Evolutionary conservation across 1,140 invertebrate genomes (phyloP).

Genomic region (Drosophila seguyi): DNA sequence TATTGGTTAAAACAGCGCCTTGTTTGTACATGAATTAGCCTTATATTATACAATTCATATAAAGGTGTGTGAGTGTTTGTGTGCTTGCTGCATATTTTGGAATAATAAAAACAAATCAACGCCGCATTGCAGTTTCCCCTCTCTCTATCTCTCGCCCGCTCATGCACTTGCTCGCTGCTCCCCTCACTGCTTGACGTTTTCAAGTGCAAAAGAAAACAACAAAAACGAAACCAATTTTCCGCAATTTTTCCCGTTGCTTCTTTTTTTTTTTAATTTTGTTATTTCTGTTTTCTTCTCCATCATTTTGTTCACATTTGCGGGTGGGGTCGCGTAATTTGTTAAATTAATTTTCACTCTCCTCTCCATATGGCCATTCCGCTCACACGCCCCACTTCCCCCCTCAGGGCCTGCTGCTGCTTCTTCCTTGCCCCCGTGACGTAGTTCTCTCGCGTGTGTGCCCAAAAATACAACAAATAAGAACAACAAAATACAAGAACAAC

Average conservation of each 20-base stretch:
- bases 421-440: slow-evolving; percentile 37
- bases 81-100: slow-evolving; percentile 39
- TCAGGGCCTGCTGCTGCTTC: slow-evolving; percentile 7
- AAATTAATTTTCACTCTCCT: slow-evolving; percentile 74
- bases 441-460: slow-evolving; percentile 42
- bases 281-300: slow-evolving; percentile 5
- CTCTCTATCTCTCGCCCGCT: background rate
- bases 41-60: slow-evolving; percentile 37
- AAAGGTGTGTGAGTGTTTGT: slow-evolving; percentile 13
- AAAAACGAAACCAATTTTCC: slow-evolving; percentile 22
- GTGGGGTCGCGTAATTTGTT: slow-evolving; percentile 72
- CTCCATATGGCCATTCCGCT: slow-evolving; percentile 23
- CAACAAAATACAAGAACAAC: background rate
- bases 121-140: slow-evolving; percentile 32
- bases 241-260: slow-evolving; percentile 23
- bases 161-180: background rate
- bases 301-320: slow-evolving; percentile 34
- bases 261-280: background rate
- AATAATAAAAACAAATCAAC: slow-evolving; percentile 48
- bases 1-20: slow-evolving; percentile 76
- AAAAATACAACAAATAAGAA: slow-evolving; percentile 29
- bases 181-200: slow-evolving; percentile 31
- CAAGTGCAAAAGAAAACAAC: slow-evolving; percentile 49
- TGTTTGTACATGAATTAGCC: slow-evolving; percentile 82
- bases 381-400: slow-evolving; percentile 8